Conservation (phyloP, 2,797 vertebrate genomes). For the Neoniphon sammara region DNA sequence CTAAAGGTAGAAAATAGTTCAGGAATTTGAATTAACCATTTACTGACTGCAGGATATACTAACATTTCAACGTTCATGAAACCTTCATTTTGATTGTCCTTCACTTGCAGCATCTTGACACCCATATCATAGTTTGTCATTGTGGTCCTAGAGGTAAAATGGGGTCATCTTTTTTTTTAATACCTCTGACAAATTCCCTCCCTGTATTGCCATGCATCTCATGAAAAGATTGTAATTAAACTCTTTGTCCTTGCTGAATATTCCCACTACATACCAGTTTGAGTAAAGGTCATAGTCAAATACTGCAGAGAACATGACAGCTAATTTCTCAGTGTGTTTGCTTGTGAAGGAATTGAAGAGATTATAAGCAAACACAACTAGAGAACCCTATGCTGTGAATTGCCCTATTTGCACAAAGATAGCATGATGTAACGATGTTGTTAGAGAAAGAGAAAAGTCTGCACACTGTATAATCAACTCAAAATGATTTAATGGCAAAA, state of each 20-base stretch:
- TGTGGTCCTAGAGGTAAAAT: conserved; percentile 16
- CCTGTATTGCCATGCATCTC: conserved; percentile 18
- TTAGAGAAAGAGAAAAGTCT: no score
- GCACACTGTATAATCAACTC: no score
- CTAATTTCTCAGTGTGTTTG: not conserved
- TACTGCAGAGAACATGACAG: conserved; percentile 2
- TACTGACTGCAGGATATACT: conserved; percentile 41
- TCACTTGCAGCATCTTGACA: not conserved
- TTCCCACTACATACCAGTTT: conserved; percentile 10
- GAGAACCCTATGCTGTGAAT: not conserved
- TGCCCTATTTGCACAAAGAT: no score
- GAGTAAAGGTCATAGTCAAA: not conserved
- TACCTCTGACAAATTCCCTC: conserved; percentile 4
- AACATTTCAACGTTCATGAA: no score
- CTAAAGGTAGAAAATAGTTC: conserved; percentile 47
- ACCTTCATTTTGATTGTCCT: conserved; percentile 36
- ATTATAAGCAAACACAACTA: not conserved
- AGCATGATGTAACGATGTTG: no score
- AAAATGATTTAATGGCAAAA: no score
- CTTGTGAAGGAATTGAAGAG: not conserved
- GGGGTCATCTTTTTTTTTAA: conserved; percentile 16
- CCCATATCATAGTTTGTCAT: not conserved
- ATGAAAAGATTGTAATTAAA: conserved; percentile 17
- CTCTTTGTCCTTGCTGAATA: conserved; percentile 13
- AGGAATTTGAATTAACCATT: conserved; percentile 61